Conservation (phyloP, 2,113 vertebrate species). For the Podiceps cristatus region DNA sequence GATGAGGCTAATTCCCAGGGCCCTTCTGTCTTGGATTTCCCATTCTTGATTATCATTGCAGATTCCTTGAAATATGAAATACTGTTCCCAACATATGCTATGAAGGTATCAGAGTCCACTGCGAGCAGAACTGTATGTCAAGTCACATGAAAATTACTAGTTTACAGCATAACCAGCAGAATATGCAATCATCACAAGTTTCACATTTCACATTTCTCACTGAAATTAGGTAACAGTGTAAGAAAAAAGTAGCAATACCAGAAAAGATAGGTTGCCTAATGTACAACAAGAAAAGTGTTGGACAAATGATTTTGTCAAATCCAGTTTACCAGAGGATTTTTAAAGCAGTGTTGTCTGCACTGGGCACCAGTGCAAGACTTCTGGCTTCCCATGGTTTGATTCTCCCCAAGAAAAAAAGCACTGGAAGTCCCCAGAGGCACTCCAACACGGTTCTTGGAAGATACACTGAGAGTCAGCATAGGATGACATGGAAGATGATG, state of each 20-base stretch:
- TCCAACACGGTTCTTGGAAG: background rate
- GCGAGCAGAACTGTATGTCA: background rate
- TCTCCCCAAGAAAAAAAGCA: background rate
- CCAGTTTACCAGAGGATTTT: background rate
- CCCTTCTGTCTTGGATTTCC: background rate
- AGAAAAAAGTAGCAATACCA: background rate
- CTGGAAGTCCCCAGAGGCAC: background rate
- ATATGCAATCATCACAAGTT: background rate
- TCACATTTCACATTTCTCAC: background rate
- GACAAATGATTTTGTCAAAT: background rate
- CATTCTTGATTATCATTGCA: background rate
- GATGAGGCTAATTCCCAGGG: background rate
- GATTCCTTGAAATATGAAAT: background rate
- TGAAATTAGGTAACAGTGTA: background rate
- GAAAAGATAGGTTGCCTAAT: background rate
- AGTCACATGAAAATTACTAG: background rate
- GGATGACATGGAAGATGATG: background rate
- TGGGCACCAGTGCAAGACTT: background rate
- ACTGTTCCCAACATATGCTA: background rate
- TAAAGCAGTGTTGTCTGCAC: background rate
- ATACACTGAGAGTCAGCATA: background rate
- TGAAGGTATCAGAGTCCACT: background rate
- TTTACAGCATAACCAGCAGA: background rate
- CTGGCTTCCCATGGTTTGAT: background rate
- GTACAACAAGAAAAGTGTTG: background rate